Conservation (phyloP, 2,797 vertebrate species). For the Ctenopoma kingsleyae region DNA sequence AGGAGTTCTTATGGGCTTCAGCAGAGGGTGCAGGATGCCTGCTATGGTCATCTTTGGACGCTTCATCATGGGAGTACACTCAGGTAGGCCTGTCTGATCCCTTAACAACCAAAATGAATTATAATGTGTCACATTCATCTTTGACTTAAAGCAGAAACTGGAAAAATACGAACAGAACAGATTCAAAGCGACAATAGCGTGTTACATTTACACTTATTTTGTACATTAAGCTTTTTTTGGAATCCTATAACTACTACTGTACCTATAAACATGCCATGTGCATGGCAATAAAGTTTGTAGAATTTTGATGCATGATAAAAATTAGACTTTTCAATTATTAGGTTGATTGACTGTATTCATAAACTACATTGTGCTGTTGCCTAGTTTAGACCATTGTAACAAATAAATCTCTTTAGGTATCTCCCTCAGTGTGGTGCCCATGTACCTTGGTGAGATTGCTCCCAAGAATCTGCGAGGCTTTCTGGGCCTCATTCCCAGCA, state of each 20-base stretch:
- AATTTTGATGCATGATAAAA: too few species aligned
- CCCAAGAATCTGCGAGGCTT: conserved; percentile 91
- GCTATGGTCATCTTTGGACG: conserved; percentile 90
- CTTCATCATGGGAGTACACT: conserved; percentile 90
- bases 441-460: conserved; percentile 93
- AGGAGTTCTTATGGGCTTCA: conserved; percentile 88
- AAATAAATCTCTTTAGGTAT: conserved; percentile 80
- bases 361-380: neutral
- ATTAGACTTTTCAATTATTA: too few species aligned
- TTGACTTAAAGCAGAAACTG: neutral
- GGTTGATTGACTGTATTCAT: neutral
- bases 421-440: conserved; percentile 91
- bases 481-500: conserved; percentile 89
- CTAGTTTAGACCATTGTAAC: neutral
- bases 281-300: too few species aligned
- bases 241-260: too few species aligned
- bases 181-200: neutral
- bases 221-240: too few species aligned
- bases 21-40: conserved; percentile 81
- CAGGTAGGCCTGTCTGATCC: conserved; percentile 78
- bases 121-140: neutral
- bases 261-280: too few species aligned
- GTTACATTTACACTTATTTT: too few species aligned
- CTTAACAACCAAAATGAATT: neutral
- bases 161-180: neutral